These are phyloP conservation scores for Mastomys coucha DNA, from an alignment of 2,113 vertebrate genomes.

Conservation along the genomic window DNA sequence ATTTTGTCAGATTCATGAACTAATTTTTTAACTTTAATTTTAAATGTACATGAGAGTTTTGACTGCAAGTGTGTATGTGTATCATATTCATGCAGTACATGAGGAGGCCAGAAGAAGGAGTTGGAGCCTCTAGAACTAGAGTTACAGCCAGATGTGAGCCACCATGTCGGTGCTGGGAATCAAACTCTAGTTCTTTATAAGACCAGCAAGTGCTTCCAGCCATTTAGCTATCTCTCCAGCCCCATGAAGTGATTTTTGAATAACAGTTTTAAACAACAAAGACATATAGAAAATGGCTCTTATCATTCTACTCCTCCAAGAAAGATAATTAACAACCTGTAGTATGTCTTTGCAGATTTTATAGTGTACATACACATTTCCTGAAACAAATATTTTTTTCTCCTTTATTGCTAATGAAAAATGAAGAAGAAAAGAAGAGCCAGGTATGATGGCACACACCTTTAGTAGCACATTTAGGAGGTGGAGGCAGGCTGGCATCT, in stretches of 20 bases:
- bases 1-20: background rate
- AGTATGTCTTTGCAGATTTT: background rate
- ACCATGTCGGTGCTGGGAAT: background rate
- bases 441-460: background rate
- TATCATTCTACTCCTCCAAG: background rate
- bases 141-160: background rate
- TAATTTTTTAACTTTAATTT: background rate
- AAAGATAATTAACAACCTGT: background rate
- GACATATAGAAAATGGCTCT: background rate
- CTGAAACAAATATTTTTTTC: background rate
- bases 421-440: background rate
- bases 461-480: background rate
- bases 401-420: background rate
- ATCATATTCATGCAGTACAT: too few species aligned
- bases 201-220: background rate
- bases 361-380: background rate
- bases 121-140: background rate
- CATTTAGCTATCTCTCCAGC: background rate
- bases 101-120: background rate
- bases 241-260: background rate
- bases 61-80: background rate
- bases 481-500: background rate
- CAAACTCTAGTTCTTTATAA: background rate
- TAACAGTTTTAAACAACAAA: slow-evolving; percentile 35
- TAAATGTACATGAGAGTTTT: background rate